A percentile compares a stretch with the other conserved stretches of the same genome.
Evolutionary conservation across 2,888 invertebrate genomes (phyloP).

Genomic region (Eudemis profundana): DNA sequence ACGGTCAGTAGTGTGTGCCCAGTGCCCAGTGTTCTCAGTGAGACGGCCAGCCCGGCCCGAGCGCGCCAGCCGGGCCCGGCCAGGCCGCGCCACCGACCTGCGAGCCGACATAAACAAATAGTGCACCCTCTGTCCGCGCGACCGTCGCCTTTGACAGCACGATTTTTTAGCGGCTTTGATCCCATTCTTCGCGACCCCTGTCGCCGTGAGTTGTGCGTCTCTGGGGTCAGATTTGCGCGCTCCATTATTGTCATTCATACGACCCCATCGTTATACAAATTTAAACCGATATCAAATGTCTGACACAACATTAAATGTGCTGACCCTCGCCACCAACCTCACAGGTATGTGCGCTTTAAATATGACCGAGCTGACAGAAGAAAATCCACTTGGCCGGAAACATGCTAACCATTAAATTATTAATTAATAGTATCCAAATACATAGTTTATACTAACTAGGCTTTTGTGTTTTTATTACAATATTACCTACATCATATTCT

Average conservation of each 20-base stretch:
- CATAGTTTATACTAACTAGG: too few species aligned
- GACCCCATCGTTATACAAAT: slow-evolving; percentile 54
- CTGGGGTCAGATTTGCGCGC: slow-evolving; percentile 49
- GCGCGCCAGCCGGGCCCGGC: slow-evolving; percentile 17
- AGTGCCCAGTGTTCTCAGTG: slow-evolving; percentile 41
- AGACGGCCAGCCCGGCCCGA: slow-evolving; percentile 24
- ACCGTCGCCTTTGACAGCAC: slow-evolving; percentile 35
- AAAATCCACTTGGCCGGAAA: not conserved
- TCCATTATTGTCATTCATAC: slow-evolving; percentile 54
- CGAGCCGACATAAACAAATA: slow-evolving; percentile 34
- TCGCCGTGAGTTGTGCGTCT: slow-evolving; percentile 45
- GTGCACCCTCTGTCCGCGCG: slow-evolving; percentile 27
- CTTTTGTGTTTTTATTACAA: too few species aligned
- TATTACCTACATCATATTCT: too few species aligned
- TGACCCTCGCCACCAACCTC: slow-evolving; percentile 44
- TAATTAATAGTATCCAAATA: too few species aligned
- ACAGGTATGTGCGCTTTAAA: slow-evolving; percentile 38
- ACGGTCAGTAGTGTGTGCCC: slow-evolving; percentile 67
- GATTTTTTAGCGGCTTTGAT: slow-evolving; percentile 46
- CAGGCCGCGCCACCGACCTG: slow-evolving; percentile 12
- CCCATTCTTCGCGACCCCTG: slow-evolving; percentile 49
- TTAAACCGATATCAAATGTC: slow-evolving; percentile 49
- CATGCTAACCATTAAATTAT: too few species aligned
- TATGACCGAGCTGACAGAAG: slow-evolving; percentile 3
- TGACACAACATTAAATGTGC: slow-evolving; percentile 36